Evolutionary conservation across 2,888 invertebrate genomes (phyloP), one percentile per base, ranked within the genome.

Genomic region (Keiferia lycopersicella): DNA sequence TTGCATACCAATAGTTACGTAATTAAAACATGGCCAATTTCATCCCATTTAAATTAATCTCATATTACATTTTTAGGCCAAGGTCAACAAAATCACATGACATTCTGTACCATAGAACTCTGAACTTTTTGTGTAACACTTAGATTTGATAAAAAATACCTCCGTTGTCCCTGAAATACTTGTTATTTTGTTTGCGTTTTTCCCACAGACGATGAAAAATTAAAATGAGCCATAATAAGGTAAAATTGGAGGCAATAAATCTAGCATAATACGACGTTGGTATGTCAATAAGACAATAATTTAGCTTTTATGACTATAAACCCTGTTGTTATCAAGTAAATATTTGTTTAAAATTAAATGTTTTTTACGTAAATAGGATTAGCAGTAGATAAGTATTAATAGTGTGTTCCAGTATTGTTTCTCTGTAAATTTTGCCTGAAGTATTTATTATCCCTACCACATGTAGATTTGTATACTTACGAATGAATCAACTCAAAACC

Each of bases 251-350:
- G 66, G 41, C 62, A 72, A 68, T 71, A 77, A 34, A 79, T 79
- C 77, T 82, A n/a, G 78, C 80, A 82, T 82, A 82, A 81, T 81
- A 80, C 73, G 71, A 73, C 68, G 64, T 64, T 66, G 69, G 74
- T 78, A 75, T 75, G 76, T 71, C 65, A 61, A 66, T 64, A 61
- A 66, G 61, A 61, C 34, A 34, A 50, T 61, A 20, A 83, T 82
- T 83, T 76, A 79, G 75, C 73, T 80, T 77, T 73, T 65, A 65
- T 75, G 80, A 34, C 1, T 8, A 8, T 34, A 34, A 34, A 34
- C 62, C 71, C 69, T 62, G 39, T 53, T 62, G 39, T 22, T 61
- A 16, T 16, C 16, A 41, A 16, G 51, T 51, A 51, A 20, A 20
- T 50, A 20, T 50, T 50, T 41, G 2, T 41, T 14, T 41, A 14